These are phyloP conservation scores for Kryptolebias marmoratus DNA, from an alignment of 2,113 vertebrate genomes.

Conservation along the genomic window DNA sequence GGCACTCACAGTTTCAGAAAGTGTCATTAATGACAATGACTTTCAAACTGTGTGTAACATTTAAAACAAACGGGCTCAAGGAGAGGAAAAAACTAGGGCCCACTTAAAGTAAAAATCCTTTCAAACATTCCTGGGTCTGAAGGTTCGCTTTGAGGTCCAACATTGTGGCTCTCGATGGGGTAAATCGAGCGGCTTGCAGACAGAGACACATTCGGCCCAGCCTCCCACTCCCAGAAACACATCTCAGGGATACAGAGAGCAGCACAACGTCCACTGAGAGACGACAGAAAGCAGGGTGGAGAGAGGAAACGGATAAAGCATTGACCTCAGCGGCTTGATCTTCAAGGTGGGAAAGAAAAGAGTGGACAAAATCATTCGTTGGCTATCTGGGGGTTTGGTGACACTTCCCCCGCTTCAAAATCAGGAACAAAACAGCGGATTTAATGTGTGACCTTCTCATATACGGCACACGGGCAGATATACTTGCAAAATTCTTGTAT, in stretches of 20 bases:
- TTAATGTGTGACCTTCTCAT: neutral
- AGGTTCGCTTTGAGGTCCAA: neutral
- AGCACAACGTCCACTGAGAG: conserved; percentile 14
- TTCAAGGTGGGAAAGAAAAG: conserved; percentile 20
- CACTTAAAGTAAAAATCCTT: conserved; percentile 14
- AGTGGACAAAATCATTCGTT: conserved; percentile 5
- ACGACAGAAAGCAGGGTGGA: neutral
- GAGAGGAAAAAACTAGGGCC: conserved; percentile 17
- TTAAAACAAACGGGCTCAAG: conserved; percentile 28
- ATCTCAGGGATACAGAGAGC: conserved; percentile 18
- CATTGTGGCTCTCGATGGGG: neutral
- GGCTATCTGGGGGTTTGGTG: neutral
- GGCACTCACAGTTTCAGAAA: neutral
- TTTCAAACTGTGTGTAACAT: conserved; percentile 6
- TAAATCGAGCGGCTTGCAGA: conserved; percentile 12
- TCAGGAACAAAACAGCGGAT: neutral
- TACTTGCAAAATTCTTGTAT: neutral
- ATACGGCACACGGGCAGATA: neutral
- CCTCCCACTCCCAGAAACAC: conserved; percentile 15
- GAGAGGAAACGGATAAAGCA: conserved; percentile 9
- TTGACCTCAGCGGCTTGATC: neutral
- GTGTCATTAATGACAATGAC: conserved; percentile 1
- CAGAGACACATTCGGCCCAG: conserved; percentile 30
- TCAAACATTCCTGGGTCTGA: conserved; percentile 11
- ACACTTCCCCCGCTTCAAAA: conserved; percentile 11